phyloP scores from a whole-genome alignment of 2,113 vertebrate genomes.

The Coracopsis vasa region DNA sequence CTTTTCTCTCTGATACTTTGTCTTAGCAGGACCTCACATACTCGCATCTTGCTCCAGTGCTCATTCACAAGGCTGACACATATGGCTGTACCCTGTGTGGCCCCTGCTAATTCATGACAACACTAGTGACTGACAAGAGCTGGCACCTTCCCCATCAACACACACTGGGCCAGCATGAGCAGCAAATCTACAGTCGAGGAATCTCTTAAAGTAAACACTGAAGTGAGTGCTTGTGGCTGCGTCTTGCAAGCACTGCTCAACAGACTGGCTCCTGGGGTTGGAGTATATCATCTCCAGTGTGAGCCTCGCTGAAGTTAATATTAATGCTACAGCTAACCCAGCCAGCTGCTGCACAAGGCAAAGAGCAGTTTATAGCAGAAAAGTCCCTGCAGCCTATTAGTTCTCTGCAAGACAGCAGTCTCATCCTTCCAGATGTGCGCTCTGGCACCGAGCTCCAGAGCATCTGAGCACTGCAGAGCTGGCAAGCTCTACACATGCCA shows the following conservation, averaged over 20 bases:
- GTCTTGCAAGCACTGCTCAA: not conserved
- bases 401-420: not conserved
- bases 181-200: not conserved
- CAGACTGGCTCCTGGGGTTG: not conserved
- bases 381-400: constrained; percentile 5
- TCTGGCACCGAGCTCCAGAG: not conserved
- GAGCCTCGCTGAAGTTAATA: not conserved
- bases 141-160: constrained; percentile 50
- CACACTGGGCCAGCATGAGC: constrained; percentile 28
- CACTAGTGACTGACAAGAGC: constrained; percentile 48
- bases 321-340: constrained; percentile 25
- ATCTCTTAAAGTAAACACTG: not conserved
- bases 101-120: constrained; percentile 56
- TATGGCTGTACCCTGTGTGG: constrained; percentile 4
- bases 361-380: not conserved
- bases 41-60: not conserved
- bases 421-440: constrained; percentile 11
- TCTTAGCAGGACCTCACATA: constrained; percentile 19
- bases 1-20: not conserved
- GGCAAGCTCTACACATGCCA: not conserved
- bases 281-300: not conserved
- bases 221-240: not conserved
- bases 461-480: not conserved
- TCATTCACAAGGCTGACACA: constrained; percentile 52
- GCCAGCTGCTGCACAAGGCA: not conserved